Evolutionary conservation across 2,888 invertebrate genomes (phyloP).

Genomic region (Autographa pulchrina): DNA sequence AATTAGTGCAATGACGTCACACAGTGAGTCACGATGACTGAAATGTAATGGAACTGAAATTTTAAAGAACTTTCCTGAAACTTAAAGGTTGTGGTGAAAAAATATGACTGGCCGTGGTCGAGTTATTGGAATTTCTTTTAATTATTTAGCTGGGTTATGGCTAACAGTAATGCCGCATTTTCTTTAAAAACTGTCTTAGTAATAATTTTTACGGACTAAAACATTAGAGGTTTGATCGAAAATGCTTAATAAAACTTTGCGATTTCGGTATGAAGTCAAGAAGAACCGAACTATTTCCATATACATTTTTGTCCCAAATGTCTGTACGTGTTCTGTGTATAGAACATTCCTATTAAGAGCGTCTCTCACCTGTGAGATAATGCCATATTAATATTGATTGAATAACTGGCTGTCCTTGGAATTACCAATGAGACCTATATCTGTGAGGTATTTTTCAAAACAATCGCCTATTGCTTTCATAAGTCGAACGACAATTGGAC

Average conservation of each 20-base stretch:
- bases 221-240: background rate
- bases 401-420: background rate
- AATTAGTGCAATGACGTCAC: slow-evolving; percentile 22
- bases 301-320: background rate
- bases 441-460: background rate
- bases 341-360: background rate
- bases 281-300: background rate
- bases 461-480: slow-evolving; percentile 43
- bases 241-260: background rate
- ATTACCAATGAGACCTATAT: slow-evolving; percentile 1
- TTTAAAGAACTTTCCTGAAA: slow-evolving; percentile 16
- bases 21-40: slow-evolving; percentile 26
- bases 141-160: background rate
- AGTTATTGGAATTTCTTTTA: background rate
- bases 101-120: background rate
- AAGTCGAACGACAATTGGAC: slow-evolving; percentile 11
- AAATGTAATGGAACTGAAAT: slow-evolving; percentile 38
- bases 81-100: slow-evolving; percentile 24
- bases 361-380: background rate
- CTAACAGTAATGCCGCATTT: background rate
- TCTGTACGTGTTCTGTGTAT: background rate
- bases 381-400: background rate
- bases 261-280: background rate
- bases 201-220: too few species aligned
- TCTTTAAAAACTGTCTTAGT: too few species aligned